These are phyloP conservation scores for Stratiolaelaps scimitus DNA, from an alignment of 1,140 invertebrate species.

Conservation along the genomic window DNA sequence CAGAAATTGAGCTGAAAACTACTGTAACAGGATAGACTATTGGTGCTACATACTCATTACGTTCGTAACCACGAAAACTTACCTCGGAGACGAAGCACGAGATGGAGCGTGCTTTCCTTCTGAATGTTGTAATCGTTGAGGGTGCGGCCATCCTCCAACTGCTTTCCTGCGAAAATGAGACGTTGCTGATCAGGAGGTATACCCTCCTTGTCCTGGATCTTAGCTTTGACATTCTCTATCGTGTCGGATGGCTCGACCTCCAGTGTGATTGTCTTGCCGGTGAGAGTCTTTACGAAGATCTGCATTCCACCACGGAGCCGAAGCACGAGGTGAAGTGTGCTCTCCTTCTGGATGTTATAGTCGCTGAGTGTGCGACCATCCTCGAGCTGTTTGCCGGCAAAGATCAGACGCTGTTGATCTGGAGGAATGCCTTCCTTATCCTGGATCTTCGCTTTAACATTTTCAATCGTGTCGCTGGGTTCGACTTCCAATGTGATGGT, in stretches of 20 bases:
- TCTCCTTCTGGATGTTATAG: constrained; percentile 62
- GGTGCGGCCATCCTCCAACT: constrained; percentile 47
- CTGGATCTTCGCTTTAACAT: constrained; percentile 87
- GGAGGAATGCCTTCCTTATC: constrained; percentile 49
- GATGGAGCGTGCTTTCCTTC: constrained; percentile 78
- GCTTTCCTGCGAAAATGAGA: constrained; percentile 48
- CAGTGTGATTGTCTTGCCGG: constrained; percentile 47
- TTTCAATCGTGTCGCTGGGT: constrained; percentile 74
- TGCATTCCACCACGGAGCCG: constrained; percentile 45
- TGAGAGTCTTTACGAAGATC: constrained; percentile 47
- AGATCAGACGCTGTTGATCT: constrained; percentile 48
- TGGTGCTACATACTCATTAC: too few species aligned
- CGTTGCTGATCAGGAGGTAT: constrained; percentile 47
- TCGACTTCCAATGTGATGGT: constrained; percentile 50
- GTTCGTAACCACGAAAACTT: constrained; percentile 39
- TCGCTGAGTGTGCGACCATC: constrained; percentile 48
- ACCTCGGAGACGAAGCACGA: constrained; percentile 58
- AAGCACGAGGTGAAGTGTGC: constrained; percentile 42
- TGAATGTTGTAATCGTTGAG: constrained; percentile 62
- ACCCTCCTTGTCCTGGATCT: constrained; percentile 62
- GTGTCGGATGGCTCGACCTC: constrained; percentile 59
- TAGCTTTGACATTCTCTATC: constrained; percentile 86
- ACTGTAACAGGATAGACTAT: too few species aligned
- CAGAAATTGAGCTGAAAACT: too few species aligned
- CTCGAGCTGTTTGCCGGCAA: constrained; percentile 48